Conservation (phyloP, 2,113 vertebrate species). For the Austrofundulus limnaeus region DNA sequence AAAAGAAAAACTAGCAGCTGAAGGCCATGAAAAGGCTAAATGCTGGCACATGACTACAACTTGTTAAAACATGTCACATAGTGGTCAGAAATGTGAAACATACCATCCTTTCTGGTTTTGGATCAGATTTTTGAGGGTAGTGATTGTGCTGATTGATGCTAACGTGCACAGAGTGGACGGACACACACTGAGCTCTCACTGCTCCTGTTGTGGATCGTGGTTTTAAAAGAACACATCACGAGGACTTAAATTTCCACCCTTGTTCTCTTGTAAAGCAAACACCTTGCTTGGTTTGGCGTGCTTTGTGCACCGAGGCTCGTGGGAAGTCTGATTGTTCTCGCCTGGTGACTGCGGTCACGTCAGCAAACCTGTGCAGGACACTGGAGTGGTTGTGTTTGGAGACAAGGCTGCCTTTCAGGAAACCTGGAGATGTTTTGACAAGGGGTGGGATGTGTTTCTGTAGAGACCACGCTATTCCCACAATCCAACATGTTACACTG, state of each 20-base stretch:
- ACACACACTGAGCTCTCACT: slow-evolving; percentile 12
- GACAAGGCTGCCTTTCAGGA: slow-evolving; percentile 49
- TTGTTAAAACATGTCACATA: background rate
- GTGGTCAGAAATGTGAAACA: slow-evolving; percentile 8
- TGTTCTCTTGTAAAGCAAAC: slow-evolving; percentile 12
- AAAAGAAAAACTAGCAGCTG: background rate
- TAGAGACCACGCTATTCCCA: slow-evolving; percentile 25
- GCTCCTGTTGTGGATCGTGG: background rate
- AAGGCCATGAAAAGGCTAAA: background rate
- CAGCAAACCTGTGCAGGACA: slow-evolving; percentile 35
- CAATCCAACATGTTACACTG: slow-evolving; percentile 15
- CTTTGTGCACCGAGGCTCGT: background rate
- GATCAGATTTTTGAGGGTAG: too few relatives aligned
- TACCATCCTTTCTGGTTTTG: background rate
- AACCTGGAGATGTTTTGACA: slow-evolving; percentile 53
- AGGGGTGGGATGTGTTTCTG: slow-evolving; percentile 49
- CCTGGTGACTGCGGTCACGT: slow-evolving; percentile 39
- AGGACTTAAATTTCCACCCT: slow-evolving; percentile 30
- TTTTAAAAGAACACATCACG: slow-evolving; percentile 30
- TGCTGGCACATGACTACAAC: slow-evolving; percentile 12
- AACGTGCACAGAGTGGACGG: slow-evolving; percentile 5
- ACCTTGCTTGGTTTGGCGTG: slow-evolving; percentile 46
- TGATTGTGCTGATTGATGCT: background rate
- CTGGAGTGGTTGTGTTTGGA: slow-evolving; percentile 38
- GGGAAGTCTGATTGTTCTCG: slow-evolving; percentile 42